Percentiles rank a stretch among this genome's conserved stretches.
Evolutionary conservation across 2,113 vertebrate genomes (phyloP).

Genomic region (Ascaphus truei): DNA sequence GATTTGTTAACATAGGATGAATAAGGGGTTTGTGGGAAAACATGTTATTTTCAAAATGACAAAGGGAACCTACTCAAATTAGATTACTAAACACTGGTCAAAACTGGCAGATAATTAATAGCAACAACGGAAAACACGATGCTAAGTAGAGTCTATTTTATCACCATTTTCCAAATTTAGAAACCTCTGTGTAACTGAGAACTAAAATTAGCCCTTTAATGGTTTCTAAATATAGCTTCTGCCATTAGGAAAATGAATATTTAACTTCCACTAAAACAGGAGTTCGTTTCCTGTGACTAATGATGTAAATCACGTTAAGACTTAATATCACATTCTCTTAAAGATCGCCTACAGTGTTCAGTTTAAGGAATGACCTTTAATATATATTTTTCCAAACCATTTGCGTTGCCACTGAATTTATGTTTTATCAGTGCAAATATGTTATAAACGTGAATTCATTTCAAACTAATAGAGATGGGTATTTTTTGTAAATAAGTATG

Average conservation of each 20-base stretch:
- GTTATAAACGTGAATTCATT: too few species aligned
- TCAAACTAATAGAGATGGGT: too few species aligned
- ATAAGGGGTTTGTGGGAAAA: background rate
- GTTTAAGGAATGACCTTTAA: slow-evolving; percentile 48
- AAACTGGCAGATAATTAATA: slow-evolving; percentile 30
- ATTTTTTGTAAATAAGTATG: too few species aligned
- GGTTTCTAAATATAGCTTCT: slow-evolving; percentile 60
- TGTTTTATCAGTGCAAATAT: too few species aligned
- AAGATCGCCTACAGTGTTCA: slow-evolving; percentile 21
- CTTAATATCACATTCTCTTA: slow-evolving; percentile 35
- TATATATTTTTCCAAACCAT: too few species aligned
- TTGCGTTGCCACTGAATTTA: too few species aligned
- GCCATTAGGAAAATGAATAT: slow-evolving; percentile 33
- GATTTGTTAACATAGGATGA: too few species aligned
- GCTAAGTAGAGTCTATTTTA: slow-evolving; percentile 43
- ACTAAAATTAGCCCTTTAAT: slow-evolving; percentile 63
- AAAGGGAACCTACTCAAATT: background rate
- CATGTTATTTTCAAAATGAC: background rate
- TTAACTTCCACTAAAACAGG: slow-evolving; percentile 37
- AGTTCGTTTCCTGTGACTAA: slow-evolving; percentile 31
- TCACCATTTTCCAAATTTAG: slow-evolving; percentile 58
- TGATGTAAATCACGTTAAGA: slow-evolving; percentile 40
- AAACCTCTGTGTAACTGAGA: slow-evolving; percentile 42
- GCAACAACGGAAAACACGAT: slow-evolving; percentile 39
- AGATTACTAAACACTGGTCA: slow-evolving; percentile 31